phyloP scores from a whole-genome alignment of 1,140 invertebrate species.

The Eciton burchellii region DNA sequence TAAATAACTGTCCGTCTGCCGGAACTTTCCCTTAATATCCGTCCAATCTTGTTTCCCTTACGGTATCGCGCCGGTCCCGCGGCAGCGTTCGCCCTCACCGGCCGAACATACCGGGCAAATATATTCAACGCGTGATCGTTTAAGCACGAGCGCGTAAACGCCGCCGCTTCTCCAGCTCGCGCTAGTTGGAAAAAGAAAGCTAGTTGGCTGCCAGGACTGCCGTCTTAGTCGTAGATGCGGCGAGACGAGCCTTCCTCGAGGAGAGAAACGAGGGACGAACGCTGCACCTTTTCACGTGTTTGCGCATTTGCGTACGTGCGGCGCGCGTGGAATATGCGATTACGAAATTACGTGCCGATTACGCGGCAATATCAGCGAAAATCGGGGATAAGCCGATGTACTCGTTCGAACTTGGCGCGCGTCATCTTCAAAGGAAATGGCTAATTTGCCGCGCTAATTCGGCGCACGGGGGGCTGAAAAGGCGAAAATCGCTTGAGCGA shows the following conservation, averaged over 20 bases:
- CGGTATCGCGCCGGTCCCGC: conserved; percentile 22
- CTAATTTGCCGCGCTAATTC: conserved; percentile 22
- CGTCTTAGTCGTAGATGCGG: conserved; percentile 16
- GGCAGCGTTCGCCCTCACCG: too few relatives aligned
- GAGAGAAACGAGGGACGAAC: too few relatives aligned
- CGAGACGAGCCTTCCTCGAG: neutral
- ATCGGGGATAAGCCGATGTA: conserved; percentile 20
- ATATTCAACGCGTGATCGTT: conserved; percentile 12
- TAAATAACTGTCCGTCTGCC: conserved; percentile 52
- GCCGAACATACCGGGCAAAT: too few relatives aligned
- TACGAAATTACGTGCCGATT: too few relatives aligned
- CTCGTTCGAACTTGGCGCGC: conserved; percentile 25
- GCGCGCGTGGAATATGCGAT: too few relatives aligned
- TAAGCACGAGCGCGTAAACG: conserved; percentile 4
- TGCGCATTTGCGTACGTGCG: too few relatives aligned
- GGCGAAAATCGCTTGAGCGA: conserved; percentile 42
- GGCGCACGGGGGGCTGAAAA: neutral
- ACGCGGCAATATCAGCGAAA: conserved; percentile 6
- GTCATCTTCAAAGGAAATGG: conserved; percentile 47
- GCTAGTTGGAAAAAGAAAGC: conserved; percentile 16
- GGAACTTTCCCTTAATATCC: conserved; percentile 56
- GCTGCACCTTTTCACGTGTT: neutral
- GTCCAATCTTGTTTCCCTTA: conserved; percentile 39
- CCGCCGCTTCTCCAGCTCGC: conserved; percentile 2
- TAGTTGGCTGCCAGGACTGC: neutral